Base-by-base conservation (phyloP, 2,797 vertebrate species). In the Cuculus canorus region DNA sequence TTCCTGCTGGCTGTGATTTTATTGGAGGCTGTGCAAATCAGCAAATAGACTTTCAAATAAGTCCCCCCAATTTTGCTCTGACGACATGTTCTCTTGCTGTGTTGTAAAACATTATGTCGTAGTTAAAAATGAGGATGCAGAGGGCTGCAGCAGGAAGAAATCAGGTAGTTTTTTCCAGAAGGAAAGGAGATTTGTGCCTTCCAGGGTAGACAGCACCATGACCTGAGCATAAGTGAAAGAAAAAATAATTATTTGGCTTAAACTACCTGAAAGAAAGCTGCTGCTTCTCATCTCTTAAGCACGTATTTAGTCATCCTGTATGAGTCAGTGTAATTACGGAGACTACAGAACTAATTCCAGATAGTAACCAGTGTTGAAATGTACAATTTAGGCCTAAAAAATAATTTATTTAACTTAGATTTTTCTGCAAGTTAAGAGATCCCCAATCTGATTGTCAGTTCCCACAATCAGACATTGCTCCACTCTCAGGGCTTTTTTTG, bases 351-450 rank as follows among this genome's bases (percentile, higher is more conserved):
- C 61, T 88, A 84, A 83, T 90, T 91, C 35, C n/a, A 92, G 71
- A 71, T 86, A 85, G 61, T 25, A 65, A 22, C 28, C 17, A 10
- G 30, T 86, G 87, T 88, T 88, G 91, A 93, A 94, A 97, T 65
- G 28, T 23, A 60, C 76, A 54, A 60, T 87, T 89, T 76, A 77
- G 41, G 27, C 82, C 93, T 48, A 39, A 95, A 89, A 92, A 61
- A 37, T n/a, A 70, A 77, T 48, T 33, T 3, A 80, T 93, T 86
- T 83, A 48, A 81, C 64, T 60, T 12, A 88, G 64, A 72, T 87
- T 85, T 81, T 77, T 22, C 53, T 64, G 82, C 76, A 52, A 75
- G 91, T 93, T 86, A 56, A 50, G 84, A 69, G 68, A 83, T 64
- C 48, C 47, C 43, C 30, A 12, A 25, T 86, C 50, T 89, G 90